Conservation (phyloP, 2,797 vertebrate species). For the Sebastes kiyomatsui region DNA sequence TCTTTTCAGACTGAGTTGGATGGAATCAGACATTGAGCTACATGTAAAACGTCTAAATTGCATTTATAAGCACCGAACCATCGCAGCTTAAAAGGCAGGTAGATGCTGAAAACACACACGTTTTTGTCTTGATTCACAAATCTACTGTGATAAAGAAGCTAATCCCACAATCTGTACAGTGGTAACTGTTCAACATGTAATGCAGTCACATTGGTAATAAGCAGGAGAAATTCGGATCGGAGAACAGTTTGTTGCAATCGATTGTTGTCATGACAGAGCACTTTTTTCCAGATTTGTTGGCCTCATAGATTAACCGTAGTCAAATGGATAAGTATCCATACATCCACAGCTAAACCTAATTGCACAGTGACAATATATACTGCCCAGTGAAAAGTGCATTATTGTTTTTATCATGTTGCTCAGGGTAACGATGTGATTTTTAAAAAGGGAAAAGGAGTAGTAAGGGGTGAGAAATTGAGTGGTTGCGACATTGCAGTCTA, state of each 20-base stretch:
- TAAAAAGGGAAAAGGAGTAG: slow-evolving; percentile 33
- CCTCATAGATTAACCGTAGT: slow-evolving; percentile 54
- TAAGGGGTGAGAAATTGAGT: slow-evolving; percentile 37
- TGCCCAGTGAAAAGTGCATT: slow-evolving; percentile 96
- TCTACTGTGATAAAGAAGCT: slow-evolving; percentile 84
- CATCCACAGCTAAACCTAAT: slow-evolving; percentile 79
- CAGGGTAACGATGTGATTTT: slow-evolving; percentile 88
- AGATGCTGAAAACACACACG: slow-evolving; percentile 83
- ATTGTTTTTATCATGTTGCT: slow-evolving; percentile 96
- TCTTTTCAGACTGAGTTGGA: slow-evolving; percentile 58
- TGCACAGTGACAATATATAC: slow-evolving; percentile 91
- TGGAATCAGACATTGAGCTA: slow-evolving; percentile 63
- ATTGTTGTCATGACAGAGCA: slow-evolving; percentile 70
- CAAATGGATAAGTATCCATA: slow-evolving; percentile 52
- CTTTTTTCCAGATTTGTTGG: slow-evolving; percentile 66
- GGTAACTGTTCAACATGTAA: slow-evolving; percentile 90
- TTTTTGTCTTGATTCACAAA: slow-evolving; percentile 72
- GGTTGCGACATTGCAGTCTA: slow-evolving; percentile 52
- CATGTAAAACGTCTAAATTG: slow-evolving; percentile 66
- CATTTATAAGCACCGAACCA: slow-evolving; percentile 38
- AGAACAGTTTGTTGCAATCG: slow-evolving; percentile 63
- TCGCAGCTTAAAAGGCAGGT: slow-evolving; percentile 84
- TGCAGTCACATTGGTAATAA: slow-evolving; percentile 72
- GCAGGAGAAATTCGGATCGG: slow-evolving; percentile 46
- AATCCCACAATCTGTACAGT: slow-evolving; percentile 93